Base-by-base conservation (phyloP, 2,797 vertebrate species). In the Anguilla pacifica region DNA sequence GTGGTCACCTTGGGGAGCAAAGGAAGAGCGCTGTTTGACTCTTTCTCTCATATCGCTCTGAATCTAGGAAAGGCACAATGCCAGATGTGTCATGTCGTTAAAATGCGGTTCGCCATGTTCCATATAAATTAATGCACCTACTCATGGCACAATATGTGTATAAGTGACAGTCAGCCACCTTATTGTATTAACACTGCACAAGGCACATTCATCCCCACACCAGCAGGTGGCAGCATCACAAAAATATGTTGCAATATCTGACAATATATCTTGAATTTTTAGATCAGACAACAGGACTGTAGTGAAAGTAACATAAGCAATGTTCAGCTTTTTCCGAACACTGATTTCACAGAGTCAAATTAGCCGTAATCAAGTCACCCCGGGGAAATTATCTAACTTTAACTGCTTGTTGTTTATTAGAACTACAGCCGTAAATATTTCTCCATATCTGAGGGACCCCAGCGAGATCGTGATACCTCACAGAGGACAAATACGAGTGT, bases 1-100 rank as follows among this genome's bases (percentile, higher is more conserved):
- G 97, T 97, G 88, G 98, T 99, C 94, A 98, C 98, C 98, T 99
- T 90, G 64, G 88, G 90, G 61, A 93, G 87, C 89, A 88, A 86
- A 67, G 7, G 3, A 1, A 0, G 82, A 85, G 92, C 6, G 83
- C 22, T 10, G 0, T 49, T 82, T 82, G 43, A 51, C 19, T n/a
- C 79, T n/a, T 51, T 51, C 46, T 22, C 79, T 15, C 15, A 13
- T 2, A 35, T 35, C 31, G 10, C 72, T 28, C 2, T 17, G 19
- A 22, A 22, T 64, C 61, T 11, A 55, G 61, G 61, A 25, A 25
- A 64, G 61, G 19, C 19, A 22, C 61, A 64, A 64, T 6, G 19
- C 61, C 61, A 64, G 61, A 22, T 64, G 22, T 25, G 25, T 25
- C 19, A 6, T 25, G 61, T 25, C 61, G 22, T 64, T 64, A 22